phyloP scores from a whole-genome alignment of 2,888 invertebrate species.

The Sminthurinus aureus region DNA sequence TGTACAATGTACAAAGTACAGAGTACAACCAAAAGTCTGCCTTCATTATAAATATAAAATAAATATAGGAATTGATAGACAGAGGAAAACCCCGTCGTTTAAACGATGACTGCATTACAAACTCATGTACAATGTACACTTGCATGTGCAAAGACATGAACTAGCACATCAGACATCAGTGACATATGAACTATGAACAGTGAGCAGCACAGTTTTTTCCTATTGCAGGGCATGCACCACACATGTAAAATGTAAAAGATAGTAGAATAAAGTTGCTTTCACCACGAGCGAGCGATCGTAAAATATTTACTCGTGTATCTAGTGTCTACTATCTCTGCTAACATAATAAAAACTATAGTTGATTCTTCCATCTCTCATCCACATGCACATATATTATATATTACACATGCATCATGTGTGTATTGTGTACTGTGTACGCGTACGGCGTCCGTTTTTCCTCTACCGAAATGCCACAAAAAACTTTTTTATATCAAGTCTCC shows the following conservation, averaged over 20 bases:
- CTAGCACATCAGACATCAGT: neutral
- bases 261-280: neutral
- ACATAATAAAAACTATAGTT: neutral
- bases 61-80: neutral
- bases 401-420: too few species aligned
- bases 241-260: neutral
- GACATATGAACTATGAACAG: neutral
- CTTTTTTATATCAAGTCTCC: too few species aligned
- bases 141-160: too few species aligned
- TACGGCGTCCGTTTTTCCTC: too few species aligned
- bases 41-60: constrained; percentile 4
- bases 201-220: neutral
- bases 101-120: neutral
- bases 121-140: neutral
- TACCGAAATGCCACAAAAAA: too few species aligned
- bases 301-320: neutral
- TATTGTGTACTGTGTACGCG: too few species aligned
- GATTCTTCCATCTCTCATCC: too few species aligned
- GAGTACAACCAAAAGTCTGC: neutral
- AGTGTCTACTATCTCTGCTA: neutral
- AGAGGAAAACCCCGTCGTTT: neutral
- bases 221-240: too few species aligned
- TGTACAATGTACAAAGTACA: neutral
- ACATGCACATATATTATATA: too few species aligned
- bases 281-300: neutral